These are phyloP conservation scores for Allacma fusca DNA, from an alignment of 2,888 invertebrate species.

Conservation along the genomic window DNA sequence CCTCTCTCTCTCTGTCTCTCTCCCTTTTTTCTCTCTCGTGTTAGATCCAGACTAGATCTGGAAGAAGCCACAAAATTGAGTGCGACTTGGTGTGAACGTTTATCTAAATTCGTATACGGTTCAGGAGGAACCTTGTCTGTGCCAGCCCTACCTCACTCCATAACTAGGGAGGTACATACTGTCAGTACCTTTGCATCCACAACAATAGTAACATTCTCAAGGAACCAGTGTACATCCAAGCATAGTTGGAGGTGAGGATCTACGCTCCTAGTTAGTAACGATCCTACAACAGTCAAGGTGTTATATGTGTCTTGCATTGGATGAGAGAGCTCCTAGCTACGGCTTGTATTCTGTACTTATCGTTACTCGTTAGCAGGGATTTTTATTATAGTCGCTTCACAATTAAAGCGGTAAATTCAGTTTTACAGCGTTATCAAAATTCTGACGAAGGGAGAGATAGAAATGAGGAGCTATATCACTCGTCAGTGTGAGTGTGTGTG, in stretches of 20 bases:
- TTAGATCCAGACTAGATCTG: not conserved
- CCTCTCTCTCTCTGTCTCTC: too few relatives aligned
- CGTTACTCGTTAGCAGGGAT: not conserved
- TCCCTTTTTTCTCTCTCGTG: too few relatives aligned
- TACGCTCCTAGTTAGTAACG: too few relatives aligned
- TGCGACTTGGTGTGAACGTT: constrained; percentile 11
- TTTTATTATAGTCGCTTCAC: constrained; percentile 17
- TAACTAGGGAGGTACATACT: not conserved
- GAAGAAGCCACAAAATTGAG: not conserved
- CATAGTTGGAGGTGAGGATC: too few relatives aligned
- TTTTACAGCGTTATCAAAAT: constrained; percentile 23
- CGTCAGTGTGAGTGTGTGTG: too few relatives aligned
- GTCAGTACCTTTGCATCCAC: not conserved
- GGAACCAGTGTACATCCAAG: too few relatives aligned
- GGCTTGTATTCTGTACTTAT: not conserved
- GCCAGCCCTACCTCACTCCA: not conserved
- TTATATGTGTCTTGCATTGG: not conserved
- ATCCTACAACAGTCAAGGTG: not conserved
- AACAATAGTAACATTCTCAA: too few relatives aligned
- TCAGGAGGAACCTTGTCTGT: not conserved
- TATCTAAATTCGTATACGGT: constrained; percentile 7
- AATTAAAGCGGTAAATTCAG: constrained; percentile 37
- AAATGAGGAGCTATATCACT: not conserved
- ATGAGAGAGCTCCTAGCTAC: too few relatives aligned
- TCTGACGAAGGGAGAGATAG: not conserved